Evolutionary conservation across 2,113 vertebrate genomes (phyloP), one percentile per base, ranked within the genome.

Genomic region (Bettongia penicillata): DNA sequence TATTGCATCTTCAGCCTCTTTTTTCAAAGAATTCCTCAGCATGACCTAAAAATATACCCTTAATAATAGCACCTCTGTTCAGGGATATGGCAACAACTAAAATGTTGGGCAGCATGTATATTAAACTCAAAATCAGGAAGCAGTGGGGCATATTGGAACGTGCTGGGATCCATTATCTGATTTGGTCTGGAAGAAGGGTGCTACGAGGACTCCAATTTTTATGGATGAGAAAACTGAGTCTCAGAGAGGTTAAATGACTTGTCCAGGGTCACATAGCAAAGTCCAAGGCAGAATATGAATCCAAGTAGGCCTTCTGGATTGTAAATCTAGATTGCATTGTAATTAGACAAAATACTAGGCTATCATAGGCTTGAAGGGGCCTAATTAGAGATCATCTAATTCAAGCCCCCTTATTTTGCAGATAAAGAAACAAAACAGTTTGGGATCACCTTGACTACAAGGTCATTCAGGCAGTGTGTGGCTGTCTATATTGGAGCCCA

Each of bases 21-120:
- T 94, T 96, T 96, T 91, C 61, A 93, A 91, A 93, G 57, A 77
- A 96, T 91, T 95, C 26, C 50, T 91, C 89, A 90, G 89, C 53
- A 94, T 94, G 92, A 61, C 11, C 6, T 50, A 11, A 51, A 92
- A 95, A 53, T 90, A 91, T 84, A 7, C 37, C 22, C 68, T 37
- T 68, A 84, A 84, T 84, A n/a, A 37, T 43, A 84, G 16, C n/a
- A 43, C 6, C 37, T 84, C 19, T 84, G 14, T 77, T 77, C 14
- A n/a, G 43, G 68, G n/a, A 43, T 84, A 22, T n/a, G 16, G 43
- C 14, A 77, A 19, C 23, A 55, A 55, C 37, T n/a, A 43, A n/a
- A n/a, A 84, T 84, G 37, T 84, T 84, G 68, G n/a, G 43, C 37
- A 43, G 68, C 19, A 37, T 22, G n/a, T n/a, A 43, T 6, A 19